Conservation (phyloP, 2,888 invertebrate genomes). For the Xanthorhoe designata region DNA sequence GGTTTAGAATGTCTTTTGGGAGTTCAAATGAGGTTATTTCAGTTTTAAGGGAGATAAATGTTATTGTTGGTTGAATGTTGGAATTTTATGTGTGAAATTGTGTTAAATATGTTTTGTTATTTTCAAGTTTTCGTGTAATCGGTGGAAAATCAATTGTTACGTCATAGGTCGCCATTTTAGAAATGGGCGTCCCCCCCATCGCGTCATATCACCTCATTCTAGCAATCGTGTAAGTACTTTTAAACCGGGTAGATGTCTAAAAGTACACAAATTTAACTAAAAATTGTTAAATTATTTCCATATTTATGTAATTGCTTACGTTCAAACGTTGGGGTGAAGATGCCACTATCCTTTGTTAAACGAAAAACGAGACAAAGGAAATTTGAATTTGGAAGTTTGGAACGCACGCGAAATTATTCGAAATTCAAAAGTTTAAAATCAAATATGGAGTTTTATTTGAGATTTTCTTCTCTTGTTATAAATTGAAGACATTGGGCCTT, state of each 20-base stretch:
- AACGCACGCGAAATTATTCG: slow-evolving; percentile 2
- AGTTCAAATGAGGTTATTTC: not conserved
- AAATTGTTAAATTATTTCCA: not conserved
- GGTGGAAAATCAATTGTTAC: slow-evolving; percentile 39
- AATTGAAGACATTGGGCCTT: not conserved
- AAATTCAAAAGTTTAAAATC: not conserved
- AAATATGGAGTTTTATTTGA: not conserved
- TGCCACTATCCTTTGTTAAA: slow-evolving; percentile 18
- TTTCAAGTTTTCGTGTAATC: slow-evolving; percentile 16
- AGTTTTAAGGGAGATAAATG: too few species aligned
- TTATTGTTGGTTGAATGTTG: too few species aligned
- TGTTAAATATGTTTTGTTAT: not conserved
- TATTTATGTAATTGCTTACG: too few species aligned
- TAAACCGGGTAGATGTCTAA: too few species aligned
- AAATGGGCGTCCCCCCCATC: slow-evolving; percentile 64
- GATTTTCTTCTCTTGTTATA: not conserved
- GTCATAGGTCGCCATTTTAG: slow-evolving; percentile 70
- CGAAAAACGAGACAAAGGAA: slow-evolving; percentile 27
- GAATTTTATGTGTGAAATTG: not conserved
- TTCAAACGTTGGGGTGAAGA: not conserved
- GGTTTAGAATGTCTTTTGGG: too few species aligned
- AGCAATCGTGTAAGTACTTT: slow-evolving; percentile 32
- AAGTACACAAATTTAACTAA: not conserved
- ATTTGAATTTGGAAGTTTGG: slow-evolving; percentile 9
- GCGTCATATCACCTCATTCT: slow-evolving; percentile 23